Evolutionary conservation across 2,113 vertebrate species (phyloP).

Genomic region (Rhinolophus ferrumequinum): DNA sequence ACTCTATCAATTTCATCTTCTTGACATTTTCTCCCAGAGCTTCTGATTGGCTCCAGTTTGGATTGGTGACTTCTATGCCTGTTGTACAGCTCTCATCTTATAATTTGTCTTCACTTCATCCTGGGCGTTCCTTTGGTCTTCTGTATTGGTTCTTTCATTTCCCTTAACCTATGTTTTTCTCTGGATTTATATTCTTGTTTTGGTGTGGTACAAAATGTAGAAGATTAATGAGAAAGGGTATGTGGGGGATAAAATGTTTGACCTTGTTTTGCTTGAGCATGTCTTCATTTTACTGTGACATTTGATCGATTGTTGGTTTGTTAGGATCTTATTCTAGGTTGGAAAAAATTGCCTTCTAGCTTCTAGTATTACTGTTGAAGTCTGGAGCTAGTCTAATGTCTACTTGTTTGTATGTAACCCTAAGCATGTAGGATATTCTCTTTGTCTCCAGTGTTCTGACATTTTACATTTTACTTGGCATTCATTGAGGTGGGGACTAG

Average conservation of each 20-base stretch:
- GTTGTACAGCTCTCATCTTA: neutral
- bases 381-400: neutral
- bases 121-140: neutral
- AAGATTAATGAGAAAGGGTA: neutral
- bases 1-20: neutral
- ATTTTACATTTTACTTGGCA: slow-evolving; percentile 24
- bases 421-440: neutral
- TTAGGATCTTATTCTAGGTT: neutral
- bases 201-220: neutral
- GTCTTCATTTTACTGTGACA: neutral
- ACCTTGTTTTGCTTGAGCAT: slow-evolving; percentile 10
- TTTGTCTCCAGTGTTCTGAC: neutral
- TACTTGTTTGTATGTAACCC: neutral
- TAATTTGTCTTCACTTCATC: neutral
- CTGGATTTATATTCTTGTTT: slow-evolving; percentile 1
- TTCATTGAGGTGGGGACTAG: neutral
- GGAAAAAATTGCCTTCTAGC: neutral
- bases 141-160: slow-evolving; percentile 4
- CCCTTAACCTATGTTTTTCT: neutral
- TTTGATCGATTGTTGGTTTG: neutral
- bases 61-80: neutral
- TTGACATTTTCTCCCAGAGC: neutral
- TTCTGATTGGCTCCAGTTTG: neutral
- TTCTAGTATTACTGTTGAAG: slow-evolving; percentile 20
- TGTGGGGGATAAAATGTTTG: neutral